Evolutionary conservation across 2,888 invertebrate genomes (phyloP).

Genomic region (Stenoptilia bipunctidactyla): DNA sequence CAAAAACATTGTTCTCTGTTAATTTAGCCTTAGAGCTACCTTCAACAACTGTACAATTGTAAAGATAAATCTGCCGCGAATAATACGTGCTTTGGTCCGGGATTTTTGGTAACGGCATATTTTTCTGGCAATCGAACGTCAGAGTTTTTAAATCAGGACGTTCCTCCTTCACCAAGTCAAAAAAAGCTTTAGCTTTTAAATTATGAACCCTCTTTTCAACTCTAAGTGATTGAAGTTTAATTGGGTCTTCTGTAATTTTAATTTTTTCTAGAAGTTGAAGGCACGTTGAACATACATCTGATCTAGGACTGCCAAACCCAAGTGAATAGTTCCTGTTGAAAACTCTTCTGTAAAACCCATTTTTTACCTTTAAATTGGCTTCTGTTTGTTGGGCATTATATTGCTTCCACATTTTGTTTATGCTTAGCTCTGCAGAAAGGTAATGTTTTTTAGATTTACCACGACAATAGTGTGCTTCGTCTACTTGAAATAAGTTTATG

Average conservation of each 20-base stretch:
- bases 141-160: neutral
- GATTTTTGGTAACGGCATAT: slow-evolving; percentile 2
- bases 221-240: neutral
- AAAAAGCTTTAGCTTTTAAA: neutral
- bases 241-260: neutral
- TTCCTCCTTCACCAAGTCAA: neutral
- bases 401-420: slow-evolving; percentile 14
- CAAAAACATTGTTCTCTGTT: slow-evolving; percentile 18
- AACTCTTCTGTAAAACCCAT: slow-evolving; percentile 11
- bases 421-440: slow-evolving; percentile 13
- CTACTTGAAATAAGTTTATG: slow-evolving; percentile 14
- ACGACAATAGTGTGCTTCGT: slow-evolving; percentile 19
- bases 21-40: slow-evolving; percentile 21
- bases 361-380: slow-evolving; percentile 12
- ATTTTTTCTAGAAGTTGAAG: neutral
- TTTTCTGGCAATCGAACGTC: neutral
- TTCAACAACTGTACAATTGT: slow-evolving; percentile 28
- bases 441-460: slow-evolving; percentile 12
- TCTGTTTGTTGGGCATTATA: slow-evolving; percentile 14
- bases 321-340: slow-evolving; percentile 12
- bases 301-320: slow-evolving; percentile 13
- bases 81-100: slow-evolving; percentile 30
- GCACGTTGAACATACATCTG: slow-evolving; percentile 12
- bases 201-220: neutral
- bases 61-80: slow-evolving; percentile 25